Base-by-base conservation (phyloP, 2,888 invertebrate species). In the Apoderus coryli region DNA sequence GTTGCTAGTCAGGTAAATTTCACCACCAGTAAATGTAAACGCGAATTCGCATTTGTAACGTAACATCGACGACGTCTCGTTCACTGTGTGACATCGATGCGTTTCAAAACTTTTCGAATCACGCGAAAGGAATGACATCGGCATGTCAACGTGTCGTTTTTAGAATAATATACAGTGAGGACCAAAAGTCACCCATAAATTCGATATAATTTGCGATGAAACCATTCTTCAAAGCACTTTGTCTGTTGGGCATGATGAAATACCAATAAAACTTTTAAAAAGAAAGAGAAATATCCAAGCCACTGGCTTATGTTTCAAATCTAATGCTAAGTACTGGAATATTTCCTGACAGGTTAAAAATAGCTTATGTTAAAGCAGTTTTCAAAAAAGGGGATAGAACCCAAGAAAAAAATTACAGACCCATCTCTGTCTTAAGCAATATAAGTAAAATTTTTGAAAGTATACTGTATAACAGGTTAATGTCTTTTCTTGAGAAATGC, bases 1-100 rank as follows among this genome's bases (percentile, higher is more conserved):
- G 88, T 85, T 36, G 89, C 90, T 5, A 78, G 84, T 2, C 84
- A 86, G 61, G 56, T 56, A 42, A 37, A 26, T 33, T 3, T 24
- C 11, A 24, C 9, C 25, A 26, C 12, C 22, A 25, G 23, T 9
- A 29, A n/a, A 14, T 9, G n/a, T n/a, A n/a, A n/a, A n/a, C n/a
- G n/a, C n/a, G n/a, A n/a, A n/a, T n/a, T n/a, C n/a, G n/a, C n/a
- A n/a, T n/a, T n/a, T n/a, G n/a, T n/a, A n/a, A n/a, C n/a, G n/a
- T n/a, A n/a, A n/a, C n/a, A n/a, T n/a, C n/a, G n/a, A n/a, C n/a
- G n/a, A n/a, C n/a, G n/a, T n/a, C n/a, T n/a, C n/a, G n/a, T n/a
- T n/a, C n/a, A n/a, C n/a, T n/a, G n/a, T n/a, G n/a, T n/a, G n/a
- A n/a, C n/a, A n/a, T n/a, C n/a, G n/a, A n/a, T n/a, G n/a, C n/a